Base-by-base conservation (phyloP, 2,113 vertebrate species). In the Scolopax mira region DNA sequence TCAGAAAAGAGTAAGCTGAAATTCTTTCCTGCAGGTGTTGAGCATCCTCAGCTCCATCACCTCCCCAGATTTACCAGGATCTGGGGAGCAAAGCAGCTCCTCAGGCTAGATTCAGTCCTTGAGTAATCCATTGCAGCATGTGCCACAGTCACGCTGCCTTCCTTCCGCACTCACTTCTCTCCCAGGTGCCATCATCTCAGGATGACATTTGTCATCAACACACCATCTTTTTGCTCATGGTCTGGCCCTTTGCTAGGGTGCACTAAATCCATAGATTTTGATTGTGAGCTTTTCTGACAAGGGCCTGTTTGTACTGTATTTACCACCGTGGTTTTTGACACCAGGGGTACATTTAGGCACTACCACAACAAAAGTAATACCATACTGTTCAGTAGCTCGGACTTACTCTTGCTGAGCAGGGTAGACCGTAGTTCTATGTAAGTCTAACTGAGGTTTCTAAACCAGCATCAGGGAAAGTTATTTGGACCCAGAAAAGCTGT, bases 251-350 rank as follows among this genome's bases (percentile, higher is more conserved):
- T 55, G 39, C 24, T 67, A 25, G 8, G 3, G 14, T 33, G 35
- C 42, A 30, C 21, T 66, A 74, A 80, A 75, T n/a, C 51, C 48
- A n/a, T 18, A 44, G 23, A 35, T 72, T 3, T 48, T 69, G 19
- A 54, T 30, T 10, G 12, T 39, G 39, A 62, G n/a, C 55, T 60
- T 74, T 61, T 46, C 46, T 74, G 54, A 28, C 37, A 15, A 52
- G 35, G 7, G 10, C 25, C 41, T 51, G 18, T 42, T 82, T 31
- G 24, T 21, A 21, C 8, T 13, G 12, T 64, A 21, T 55, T 81
- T 78, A 44, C 21, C 11, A 30, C 6, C 0, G 1, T 5, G 14
- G 5, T 3, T 81, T 94, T 64, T 6, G 0, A 16, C 33, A 11
- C 37, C 14, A 60, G 23, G 15, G 10, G 5, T 70, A 4, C 37